Evolutionary conservation across 2,113 vertebrate species (phyloP).

Genomic region (human): GRCh38 chr1:66068001-66068500

Average conservation of each 20-base stretch:
- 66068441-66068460: not conserved
- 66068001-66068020: too few species aligned
- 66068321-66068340: not conserved
- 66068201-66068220: not conserved
- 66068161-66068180: not conserved
- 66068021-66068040: too few species aligned
- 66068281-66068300: not conserved
- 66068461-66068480: not conserved
- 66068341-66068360: not conserved
- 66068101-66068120: not conserved
- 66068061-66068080: too few species aligned
- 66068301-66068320: not conserved
- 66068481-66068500: slow-evolving; percentile 20
- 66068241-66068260: not conserved
- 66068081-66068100: too few species aligned
- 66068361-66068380: not conserved
- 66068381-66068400: not conserved
- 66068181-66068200: not conserved
- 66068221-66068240: not conserved
- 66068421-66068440: not conserved
- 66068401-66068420: not conserved
- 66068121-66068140: not conserved
- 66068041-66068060: too few species aligned
- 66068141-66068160: not conserved
- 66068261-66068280: not conserved